These are phyloP conservation scores for Pomatostomus ruficeps DNA, from an alignment of 2,113 vertebrate species.

Conservation along the genomic window DNA sequence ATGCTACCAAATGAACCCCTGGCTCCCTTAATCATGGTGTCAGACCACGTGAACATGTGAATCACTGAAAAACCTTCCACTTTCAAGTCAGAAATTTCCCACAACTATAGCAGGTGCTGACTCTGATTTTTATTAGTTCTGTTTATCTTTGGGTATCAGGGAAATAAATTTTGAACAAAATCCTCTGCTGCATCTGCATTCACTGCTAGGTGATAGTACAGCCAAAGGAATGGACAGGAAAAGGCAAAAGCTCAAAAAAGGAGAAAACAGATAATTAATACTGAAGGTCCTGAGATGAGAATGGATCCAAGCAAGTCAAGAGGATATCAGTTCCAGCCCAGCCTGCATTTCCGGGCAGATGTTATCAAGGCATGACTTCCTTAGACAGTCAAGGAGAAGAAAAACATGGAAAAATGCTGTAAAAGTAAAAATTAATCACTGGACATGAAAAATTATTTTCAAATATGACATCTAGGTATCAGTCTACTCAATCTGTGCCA, in stretches of 20 bases:
- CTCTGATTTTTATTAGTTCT: neutral
- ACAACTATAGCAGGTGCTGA: neutral
- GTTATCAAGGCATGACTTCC: neutral
- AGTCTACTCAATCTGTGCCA: neutral
- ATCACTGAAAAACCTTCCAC: neutral
- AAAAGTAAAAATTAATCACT: neutral
- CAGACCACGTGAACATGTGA: neutral
- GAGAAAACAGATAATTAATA: neutral
- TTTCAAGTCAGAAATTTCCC: neutral
- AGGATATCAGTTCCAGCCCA: neutral
- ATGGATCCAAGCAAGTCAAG: neutral
- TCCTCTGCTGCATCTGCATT: neutral
- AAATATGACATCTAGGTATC: neutral
- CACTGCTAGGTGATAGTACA: neutral
- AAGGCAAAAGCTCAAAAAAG: neutral
- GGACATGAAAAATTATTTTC: neutral
- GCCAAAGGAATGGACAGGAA: neutral
- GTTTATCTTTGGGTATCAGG: neutral
- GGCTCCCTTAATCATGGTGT: neutral
- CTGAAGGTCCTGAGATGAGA: neutral
- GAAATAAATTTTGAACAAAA: neutral
- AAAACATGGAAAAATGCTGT: neutral
- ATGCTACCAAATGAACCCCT: neutral
- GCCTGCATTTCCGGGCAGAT: neutral
- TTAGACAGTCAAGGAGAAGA: neutral